Evolutionary conservation across 2,113 vertebrate species (phyloP), one percentile per base, ranked within the genome.

Genomic region (Columbina picui): DNA sequence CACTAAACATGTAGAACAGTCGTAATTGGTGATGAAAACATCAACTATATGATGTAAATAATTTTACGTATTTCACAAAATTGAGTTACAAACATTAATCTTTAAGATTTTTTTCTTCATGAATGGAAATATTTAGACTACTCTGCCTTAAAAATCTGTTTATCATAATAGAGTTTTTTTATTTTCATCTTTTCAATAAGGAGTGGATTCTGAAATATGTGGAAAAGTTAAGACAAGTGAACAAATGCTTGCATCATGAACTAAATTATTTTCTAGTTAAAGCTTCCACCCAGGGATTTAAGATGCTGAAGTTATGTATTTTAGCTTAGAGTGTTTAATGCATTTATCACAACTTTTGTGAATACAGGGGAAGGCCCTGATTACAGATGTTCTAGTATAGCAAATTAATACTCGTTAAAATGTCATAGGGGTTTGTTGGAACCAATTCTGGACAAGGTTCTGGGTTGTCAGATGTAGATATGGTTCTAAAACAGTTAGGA

Each of bases 241-340:
- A 65, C 6, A 76, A 89, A 69, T 5, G 1, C 0, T 4, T 10
- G 1, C 9, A 38, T 34, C 2, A 11, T 56, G 32, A 43, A 38
- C 7, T 23, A 52, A 82, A 43, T 26, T 20, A 43, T 47, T 87
- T 87, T 68, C 19, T 67, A 26, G 9, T 47, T 76, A 73, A 34
- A 43, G 8, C 29, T 30, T 57, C 9, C 14, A 19, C 19, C 17
- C 3, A 20, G 15, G 8, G 7, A 52, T 56, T 73, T 80, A 69
- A 63, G 2, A n/a, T 20, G 11, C 22, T 34, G 10, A 76, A 80
- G 20, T 32, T 56, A 34, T 6, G 0, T 12, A 25, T 63, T 86
- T 75, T 79, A n/a, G 29, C 14, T 57, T 45, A 45, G 2, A 9
- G 47, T 4, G 11, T 59, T 49, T 87, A 39, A 49, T 49, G 21